Evolutionary conservation across 2,888 invertebrate genomes (phyloP).

Genomic region (Fabriciana adippe): DNA sequence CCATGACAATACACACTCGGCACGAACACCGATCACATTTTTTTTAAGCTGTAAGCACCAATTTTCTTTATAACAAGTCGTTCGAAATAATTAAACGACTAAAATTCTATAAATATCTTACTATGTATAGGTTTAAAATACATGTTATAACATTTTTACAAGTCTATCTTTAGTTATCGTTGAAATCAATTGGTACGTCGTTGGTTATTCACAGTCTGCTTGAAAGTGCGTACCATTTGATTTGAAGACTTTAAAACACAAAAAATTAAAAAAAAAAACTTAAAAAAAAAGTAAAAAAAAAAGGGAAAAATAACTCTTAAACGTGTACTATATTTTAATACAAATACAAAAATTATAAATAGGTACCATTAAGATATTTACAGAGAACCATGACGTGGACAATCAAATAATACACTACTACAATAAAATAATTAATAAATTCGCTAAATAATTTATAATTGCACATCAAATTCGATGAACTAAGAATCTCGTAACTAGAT

Average conservation of each 20-base stretch:
- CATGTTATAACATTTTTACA: slow-evolving; percentile 82
- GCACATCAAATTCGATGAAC: slow-evolving; percentile 64
- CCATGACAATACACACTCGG: slow-evolving; percentile 77
- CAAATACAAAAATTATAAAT: slow-evolving; percentile 59
- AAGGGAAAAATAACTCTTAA: slow-evolving; percentile 48
- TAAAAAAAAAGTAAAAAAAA: slow-evolving; percentile 44
- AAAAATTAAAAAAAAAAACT: slow-evolving; percentile 54
- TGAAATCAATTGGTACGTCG: slow-evolving; percentile 45
- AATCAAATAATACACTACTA: slow-evolving; percentile 51
- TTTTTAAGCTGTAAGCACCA: slow-evolving; percentile 82
- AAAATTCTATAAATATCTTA: slow-evolving; percentile 83
- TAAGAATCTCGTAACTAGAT: slow-evolving; percentile 70
- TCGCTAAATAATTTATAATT: slow-evolving; percentile 72
- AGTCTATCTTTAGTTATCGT: slow-evolving; percentile 74
- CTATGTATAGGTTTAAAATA: slow-evolving; percentile 83
- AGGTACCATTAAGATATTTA: slow-evolving; percentile 76
- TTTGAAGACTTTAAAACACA: slow-evolving; percentile 54
- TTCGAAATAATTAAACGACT: slow-evolving; percentile 83
- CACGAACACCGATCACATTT: slow-evolving; percentile 69
- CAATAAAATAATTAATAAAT: slow-evolving; percentile 72
- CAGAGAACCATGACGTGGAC: slow-evolving; percentile 65
- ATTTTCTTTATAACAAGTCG: slow-evolving; percentile 83
- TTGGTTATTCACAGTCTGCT: slow-evolving; percentile 29
- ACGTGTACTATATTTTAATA: slow-evolving; percentile 58
- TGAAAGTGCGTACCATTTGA: slow-evolving; percentile 49